Conservation (phyloP, 2,888 invertebrate genomes). For the Therioaphis trifolii region DNA sequence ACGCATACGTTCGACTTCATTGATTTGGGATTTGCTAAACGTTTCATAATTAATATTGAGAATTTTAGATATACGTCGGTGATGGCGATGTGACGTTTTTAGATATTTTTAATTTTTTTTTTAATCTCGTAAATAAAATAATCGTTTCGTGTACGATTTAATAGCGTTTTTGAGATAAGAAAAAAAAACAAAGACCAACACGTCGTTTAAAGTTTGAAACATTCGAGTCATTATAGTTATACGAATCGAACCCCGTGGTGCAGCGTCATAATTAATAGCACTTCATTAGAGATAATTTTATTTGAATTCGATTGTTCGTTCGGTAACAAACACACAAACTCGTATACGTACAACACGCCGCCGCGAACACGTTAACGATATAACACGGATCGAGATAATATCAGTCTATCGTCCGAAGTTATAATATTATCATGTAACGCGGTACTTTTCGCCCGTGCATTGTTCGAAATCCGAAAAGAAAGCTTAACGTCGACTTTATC, state of each 20-base stretch:
- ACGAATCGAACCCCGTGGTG: not conserved
- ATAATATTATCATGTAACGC: not conserved
- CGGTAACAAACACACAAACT: not conserved
- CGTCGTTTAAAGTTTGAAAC: not conserved
- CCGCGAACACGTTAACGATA: not conserved
- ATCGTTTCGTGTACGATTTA: too few species aligned
- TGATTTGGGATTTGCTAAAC: too few species aligned
- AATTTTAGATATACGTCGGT: too few species aligned
- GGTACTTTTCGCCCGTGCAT: too few species aligned
- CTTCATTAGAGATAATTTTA: not conserved
- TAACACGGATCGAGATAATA: not conserved
- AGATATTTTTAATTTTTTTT: too few species aligned
- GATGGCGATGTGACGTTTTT: too few species aligned
- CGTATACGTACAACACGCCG: not conserved
- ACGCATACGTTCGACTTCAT: too few species aligned
- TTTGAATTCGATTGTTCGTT: not conserved
- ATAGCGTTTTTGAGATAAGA: too few species aligned
- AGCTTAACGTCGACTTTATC: too few species aligned
- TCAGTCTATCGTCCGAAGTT: not conserved
- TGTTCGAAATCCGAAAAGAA: too few species aligned
- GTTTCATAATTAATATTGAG: too few species aligned
- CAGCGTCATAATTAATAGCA: not conserved
- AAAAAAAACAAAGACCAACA: not conserved
- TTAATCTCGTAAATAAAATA: too few species aligned
- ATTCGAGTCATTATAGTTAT: slow-evolving; percentile 1